Conservation (phyloP, 1,140 invertebrate species). For the Bombus consobrinus region DNA sequence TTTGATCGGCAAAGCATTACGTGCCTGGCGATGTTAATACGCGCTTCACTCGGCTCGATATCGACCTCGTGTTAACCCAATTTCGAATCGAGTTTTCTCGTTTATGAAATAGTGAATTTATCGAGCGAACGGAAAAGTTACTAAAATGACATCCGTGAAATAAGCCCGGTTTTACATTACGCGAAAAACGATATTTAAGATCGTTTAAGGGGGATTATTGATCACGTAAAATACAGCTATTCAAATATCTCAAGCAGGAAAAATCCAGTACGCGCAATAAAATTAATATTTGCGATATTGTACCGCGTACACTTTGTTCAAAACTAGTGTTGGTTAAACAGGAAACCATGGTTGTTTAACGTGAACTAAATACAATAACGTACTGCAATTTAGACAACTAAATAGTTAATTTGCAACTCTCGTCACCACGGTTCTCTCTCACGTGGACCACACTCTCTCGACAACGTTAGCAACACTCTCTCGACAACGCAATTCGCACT, state of each 20-base stretch:
- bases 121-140: neutral
- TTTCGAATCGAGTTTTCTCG: conserved; percentile 11
- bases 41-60: neutral
- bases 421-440: no score
- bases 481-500: no score
- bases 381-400: no score
- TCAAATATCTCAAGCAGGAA: neutral
- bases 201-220: no score
- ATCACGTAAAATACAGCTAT: neutral
- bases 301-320: no score
- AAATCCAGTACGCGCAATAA: neutral
- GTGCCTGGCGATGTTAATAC: conserved; percentile 12
- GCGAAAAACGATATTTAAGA: no score
- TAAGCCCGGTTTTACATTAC: neutral
- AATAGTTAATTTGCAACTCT: no score
- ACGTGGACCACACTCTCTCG: no score
- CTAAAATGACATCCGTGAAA: neutral
- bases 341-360: no score
- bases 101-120: neutral
- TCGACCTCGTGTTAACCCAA: conserved; percentile 28
- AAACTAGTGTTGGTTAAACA: no score
- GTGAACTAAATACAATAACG: no score
- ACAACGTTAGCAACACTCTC: no score
- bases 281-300: neutral
- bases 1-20: conserved; percentile 14